phyloP scores from a whole-genome alignment of 2,113 vertebrate genomes.

The Lanius collurio region DNA sequence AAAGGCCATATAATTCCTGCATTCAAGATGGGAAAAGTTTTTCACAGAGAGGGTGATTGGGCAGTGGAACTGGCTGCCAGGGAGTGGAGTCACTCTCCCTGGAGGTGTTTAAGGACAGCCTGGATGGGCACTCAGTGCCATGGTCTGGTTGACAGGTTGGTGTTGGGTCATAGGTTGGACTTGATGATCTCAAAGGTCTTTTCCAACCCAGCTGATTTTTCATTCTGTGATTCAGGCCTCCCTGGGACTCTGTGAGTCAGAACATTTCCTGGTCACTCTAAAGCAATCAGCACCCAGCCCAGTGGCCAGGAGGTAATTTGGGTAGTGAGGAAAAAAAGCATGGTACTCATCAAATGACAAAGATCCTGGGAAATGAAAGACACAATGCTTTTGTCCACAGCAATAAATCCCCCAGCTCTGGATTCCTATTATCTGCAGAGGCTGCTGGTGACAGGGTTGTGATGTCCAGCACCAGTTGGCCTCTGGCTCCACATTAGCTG shows the following conservation, averaged over 20 bases:
- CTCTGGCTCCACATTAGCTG: not conserved
- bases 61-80: not conserved
- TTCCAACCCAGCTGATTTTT: not conserved
- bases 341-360: not conserved
- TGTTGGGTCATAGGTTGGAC: not conserved
- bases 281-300: not conserved
- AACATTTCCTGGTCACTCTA: not conserved
- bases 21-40: not conserved
- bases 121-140: not conserved
- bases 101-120: not conserved
- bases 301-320: not conserved
- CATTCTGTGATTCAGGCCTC: not conserved
- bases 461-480: not conserved
- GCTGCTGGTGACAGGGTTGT: not conserved
- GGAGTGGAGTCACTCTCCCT: not conserved
- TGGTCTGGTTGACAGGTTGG: not conserved
- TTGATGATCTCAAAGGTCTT: not conserved
- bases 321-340: slow-evolving; percentile 22
- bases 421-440: not conserved
- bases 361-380: not conserved
- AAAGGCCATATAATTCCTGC: not conserved
- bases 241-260: not conserved
- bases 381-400: not conserved
- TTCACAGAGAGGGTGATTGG: not conserved
- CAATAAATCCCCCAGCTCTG: not conserved